These are phyloP conservation scores for Dicycla oo DNA, from an alignment of 2,888 invertebrate species.

Conservation along the genomic window DNA sequence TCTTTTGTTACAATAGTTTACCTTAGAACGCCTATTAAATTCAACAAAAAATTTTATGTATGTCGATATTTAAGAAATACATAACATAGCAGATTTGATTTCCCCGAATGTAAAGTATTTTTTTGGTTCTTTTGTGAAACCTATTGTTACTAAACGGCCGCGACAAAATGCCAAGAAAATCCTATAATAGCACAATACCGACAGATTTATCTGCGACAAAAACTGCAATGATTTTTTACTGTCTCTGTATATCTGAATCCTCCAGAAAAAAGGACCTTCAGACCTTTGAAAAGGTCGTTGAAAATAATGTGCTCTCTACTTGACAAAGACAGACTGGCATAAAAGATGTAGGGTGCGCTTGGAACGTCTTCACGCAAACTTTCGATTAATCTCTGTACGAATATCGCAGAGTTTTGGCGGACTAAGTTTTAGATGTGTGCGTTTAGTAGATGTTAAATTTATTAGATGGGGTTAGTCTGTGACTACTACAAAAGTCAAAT, in stretches of 20 bases:
- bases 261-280: constrained; percentile 16
- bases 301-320: constrained; percentile 40
- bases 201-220: constrained; percentile 24
- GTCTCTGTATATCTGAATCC: constrained; percentile 27
- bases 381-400: constrained; percentile 48
- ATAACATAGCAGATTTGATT: neutral
- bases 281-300: constrained; percentile 38
- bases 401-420: constrained; percentile 5
- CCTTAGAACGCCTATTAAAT: neutral
- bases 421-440: neutral
- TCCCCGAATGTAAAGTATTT: neutral
- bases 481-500: no score
- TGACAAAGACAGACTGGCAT: constrained; percentile 39
- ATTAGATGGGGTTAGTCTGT: no score
- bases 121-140: neutral
- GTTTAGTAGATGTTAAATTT: constrained; percentile 16
- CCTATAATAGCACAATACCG: constrained; percentile 1
- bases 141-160: neutral
- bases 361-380: constrained; percentile 42
- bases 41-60: neutral
- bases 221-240: constrained; percentile 38
- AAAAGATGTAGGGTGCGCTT: constrained; percentile 23
- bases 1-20: neutral
- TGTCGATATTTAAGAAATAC: neutral
- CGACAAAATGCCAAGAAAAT: neutral